A percentile compares a stretch with the other conserved stretches of the same genome.
Evolutionary conservation across 1,140 invertebrate species (phyloP).

Genomic region (Tetramorium simillimum): DNA sequence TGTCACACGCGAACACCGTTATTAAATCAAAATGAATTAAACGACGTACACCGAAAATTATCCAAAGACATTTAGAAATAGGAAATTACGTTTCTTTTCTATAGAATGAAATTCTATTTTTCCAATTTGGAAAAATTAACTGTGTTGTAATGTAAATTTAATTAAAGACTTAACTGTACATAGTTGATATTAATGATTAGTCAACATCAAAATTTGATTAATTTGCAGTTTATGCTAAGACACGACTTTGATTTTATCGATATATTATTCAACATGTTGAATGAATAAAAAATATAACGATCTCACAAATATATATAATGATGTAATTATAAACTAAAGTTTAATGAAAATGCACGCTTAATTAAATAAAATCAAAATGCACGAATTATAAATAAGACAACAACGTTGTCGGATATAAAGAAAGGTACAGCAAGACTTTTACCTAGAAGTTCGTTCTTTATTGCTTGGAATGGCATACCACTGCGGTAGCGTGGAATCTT

Average conservation of each 20-base stretch:
- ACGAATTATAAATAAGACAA: background rate
- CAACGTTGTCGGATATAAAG: background rate
- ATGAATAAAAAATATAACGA: background rate
- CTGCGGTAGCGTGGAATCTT: conserved; percentile 43
- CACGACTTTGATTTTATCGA: background rate
- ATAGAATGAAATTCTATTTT: background rate
- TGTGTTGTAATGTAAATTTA: background rate
- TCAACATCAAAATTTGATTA: background rate
- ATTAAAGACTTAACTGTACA: background rate
- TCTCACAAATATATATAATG: background rate
- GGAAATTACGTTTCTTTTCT: background rate
- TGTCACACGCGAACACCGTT: background rate
- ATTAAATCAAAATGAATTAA: background rate
- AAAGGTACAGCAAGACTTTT: conserved; percentile 24
- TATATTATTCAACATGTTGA: background rate
- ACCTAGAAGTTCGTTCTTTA: conserved; percentile 38
- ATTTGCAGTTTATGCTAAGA: background rate
- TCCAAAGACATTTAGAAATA: background rate
- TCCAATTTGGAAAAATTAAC: background rate
- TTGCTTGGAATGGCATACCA: conserved; percentile 36
- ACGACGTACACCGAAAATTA: background rate
- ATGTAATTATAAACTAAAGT: background rate
- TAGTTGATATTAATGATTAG: background rate
- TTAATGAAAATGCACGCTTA: background rate
- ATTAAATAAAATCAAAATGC: conserved; percentile 21